phyloP scores from a whole-genome alignment of 1,140 invertebrate species.

The Gonioctena quinquepunctata region DNA sequence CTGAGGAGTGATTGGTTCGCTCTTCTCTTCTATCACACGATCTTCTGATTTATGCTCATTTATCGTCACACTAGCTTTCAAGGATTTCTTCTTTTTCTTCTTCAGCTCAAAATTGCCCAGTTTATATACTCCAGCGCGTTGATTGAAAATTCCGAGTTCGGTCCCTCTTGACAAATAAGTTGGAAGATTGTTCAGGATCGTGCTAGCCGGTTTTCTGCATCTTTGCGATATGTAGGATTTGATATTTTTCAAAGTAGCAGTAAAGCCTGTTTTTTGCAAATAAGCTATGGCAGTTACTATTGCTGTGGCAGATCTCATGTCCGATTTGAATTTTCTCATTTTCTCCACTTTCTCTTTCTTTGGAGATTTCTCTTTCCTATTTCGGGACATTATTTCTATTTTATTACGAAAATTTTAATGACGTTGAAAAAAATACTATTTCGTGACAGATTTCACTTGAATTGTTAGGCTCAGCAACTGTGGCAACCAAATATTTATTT shows the following conservation, averaged over 20 bases:
- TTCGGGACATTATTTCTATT: neutral
- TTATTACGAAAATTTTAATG: too few species aligned
- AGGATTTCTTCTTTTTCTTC: neutral
- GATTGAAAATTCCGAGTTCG: slow-evolving; percentile 17
- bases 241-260: slow-evolving; percentile 10
- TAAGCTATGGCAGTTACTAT: slow-evolving; percentile 13
- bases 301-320: neutral
- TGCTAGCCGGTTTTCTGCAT: slow-evolving; percentile 1
- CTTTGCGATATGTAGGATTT: slow-evolving; percentile 13
- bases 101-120: slow-evolving; percentile 9
- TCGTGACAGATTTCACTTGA: too few species aligned
- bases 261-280: slow-evolving; percentile 5
- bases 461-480: too few species aligned
- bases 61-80: too few species aligned
- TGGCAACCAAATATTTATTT: too few species aligned
- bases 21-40: too few species aligned
- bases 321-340: neutral
- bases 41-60: too few species aligned
- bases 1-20: too few species aligned
- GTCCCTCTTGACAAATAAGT: slow-evolving; percentile 9
- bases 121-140: slow-evolving; percentile 12
- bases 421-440: too few species aligned
- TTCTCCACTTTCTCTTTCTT: neutral
- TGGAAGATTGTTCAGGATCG: neutral
- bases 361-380: neutral